Percentiles rank a stretch among this genome's conserved stretches.
Evolutionary conservation across 1,140 invertebrate genomes (phyloP).

Genomic region (Formica selysi): DNA sequence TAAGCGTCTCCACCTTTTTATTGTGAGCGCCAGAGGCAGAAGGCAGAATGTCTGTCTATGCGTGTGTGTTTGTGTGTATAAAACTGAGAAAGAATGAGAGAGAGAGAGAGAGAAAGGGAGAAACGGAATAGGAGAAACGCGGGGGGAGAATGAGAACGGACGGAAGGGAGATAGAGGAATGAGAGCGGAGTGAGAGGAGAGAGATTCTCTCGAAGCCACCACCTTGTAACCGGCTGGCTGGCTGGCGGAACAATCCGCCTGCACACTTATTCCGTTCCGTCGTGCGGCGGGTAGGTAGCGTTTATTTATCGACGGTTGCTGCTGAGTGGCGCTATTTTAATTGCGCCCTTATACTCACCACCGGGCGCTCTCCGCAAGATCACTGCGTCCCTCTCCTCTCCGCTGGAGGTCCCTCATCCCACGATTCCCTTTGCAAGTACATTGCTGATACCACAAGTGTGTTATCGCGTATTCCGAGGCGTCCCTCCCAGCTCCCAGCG

Average conservation of each 20-base stretch:
- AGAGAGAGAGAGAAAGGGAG: slow-evolving; percentile 48
- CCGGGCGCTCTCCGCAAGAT: slow-evolving; percentile 71
- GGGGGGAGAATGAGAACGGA: slow-evolving; percentile 23
- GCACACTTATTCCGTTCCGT: slow-evolving; percentile 82
- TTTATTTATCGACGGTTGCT: slow-evolving; percentile 86
- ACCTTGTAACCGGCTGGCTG: slow-evolving; percentile 70
- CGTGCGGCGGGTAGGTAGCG: slow-evolving; percentile 75
- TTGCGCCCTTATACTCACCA: slow-evolving; percentile 84
- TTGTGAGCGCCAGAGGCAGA: slow-evolving; percentile 84
- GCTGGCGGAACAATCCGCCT: slow-evolving; percentile 73
- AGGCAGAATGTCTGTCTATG: slow-evolving; percentile 75
- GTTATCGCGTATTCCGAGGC: slow-evolving; percentile 74
- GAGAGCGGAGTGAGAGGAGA: slow-evolving; percentile 44
- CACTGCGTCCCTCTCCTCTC: slow-evolving; percentile 22
- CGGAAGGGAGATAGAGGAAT: slow-evolving; percentile 36
- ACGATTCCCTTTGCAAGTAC: slow-evolving; percentile 18
- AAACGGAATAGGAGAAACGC: slow-evolving; percentile 14
- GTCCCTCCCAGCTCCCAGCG: not conserved
- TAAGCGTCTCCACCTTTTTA: slow-evolving; percentile 86
- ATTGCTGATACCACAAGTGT: slow-evolving; percentile 37
- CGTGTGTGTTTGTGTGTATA: not conserved
- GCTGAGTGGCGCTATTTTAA: slow-evolving; percentile 87
- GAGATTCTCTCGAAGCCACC: slow-evolving; percentile 66
- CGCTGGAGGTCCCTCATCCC: slow-evolving; percentile 28
- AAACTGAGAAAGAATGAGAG: slow-evolving; percentile 54